A percentile compares a stretch with the other conserved stretches of the same genome.
Conservation (phyloP, 2,797 vertebrate genomes). For the Prunella strophiata region DNA sequence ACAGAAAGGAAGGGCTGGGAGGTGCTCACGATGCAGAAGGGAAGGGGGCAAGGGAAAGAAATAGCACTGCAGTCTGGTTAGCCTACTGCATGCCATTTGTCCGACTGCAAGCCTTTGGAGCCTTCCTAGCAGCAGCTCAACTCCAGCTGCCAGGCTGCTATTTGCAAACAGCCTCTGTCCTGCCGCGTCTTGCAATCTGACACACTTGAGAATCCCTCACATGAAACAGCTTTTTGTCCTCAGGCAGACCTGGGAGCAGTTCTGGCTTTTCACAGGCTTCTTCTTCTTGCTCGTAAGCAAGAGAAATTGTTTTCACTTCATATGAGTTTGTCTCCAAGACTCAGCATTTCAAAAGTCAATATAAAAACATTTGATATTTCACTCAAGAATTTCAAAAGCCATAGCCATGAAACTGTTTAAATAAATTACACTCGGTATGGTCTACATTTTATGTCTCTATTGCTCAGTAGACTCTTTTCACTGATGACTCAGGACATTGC, state of each 20-base stretch:
- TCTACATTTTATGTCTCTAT: neutral
- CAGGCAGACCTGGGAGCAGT: neutral
- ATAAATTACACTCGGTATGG: neutral
- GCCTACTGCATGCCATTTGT: neutral
- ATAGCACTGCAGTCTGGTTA: neutral
- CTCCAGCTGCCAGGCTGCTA: neutral
- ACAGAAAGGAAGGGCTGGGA: slow-evolving; percentile 28
- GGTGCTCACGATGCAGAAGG: neutral
- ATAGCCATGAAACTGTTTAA: neutral
- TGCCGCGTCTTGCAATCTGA: neutral
- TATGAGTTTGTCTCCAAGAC: neutral
- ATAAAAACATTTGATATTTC: neutral
- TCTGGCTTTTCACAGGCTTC: neutral
- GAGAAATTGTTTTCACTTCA: neutral
- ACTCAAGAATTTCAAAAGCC: neutral
- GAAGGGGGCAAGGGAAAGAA: neutral
- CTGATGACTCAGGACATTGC: neutral
- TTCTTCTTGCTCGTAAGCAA: neutral
- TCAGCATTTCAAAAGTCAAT: neutral
- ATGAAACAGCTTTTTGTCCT: slow-evolving; percentile 51
- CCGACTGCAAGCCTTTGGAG: neutral
- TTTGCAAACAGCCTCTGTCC: slow-evolving; percentile 25
- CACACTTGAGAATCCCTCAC: slow-evolving; percentile 11
- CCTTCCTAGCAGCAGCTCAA: neutral
- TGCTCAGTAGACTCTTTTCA: neutral